Evolutionary conservation across 2,113 vertebrate genomes (phyloP).

Genomic region (Casuarius casuarius): DNA sequence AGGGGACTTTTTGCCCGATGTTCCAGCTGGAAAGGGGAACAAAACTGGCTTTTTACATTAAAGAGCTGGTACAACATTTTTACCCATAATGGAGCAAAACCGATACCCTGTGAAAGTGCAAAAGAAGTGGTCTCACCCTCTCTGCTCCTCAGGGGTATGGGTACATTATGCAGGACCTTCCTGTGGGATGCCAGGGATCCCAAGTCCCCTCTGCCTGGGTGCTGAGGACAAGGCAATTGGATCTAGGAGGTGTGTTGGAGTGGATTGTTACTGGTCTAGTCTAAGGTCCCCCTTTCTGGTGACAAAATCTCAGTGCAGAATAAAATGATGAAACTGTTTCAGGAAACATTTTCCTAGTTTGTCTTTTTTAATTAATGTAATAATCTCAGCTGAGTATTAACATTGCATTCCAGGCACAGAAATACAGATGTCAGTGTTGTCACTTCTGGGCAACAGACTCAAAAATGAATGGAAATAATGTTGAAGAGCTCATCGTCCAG

Average conservation of each 20-base stretch:
- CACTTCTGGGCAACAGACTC: not conserved
- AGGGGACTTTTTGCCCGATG: conserved; percentile 76
- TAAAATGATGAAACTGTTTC: not conserved
- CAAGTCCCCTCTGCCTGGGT: not conserved
- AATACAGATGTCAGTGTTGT: not conserved
- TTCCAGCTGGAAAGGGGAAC: conserved; percentile 61
- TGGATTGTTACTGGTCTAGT: not conserved
- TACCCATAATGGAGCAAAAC: not conserved
- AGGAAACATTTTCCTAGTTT: not conserved
- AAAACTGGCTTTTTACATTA: not conserved
- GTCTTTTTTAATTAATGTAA: not conserved
- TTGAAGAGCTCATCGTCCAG: not conserved
- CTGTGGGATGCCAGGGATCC: not conserved
- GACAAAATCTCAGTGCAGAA: not conserved
- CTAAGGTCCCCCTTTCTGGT: not conserved
- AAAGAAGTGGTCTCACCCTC: not conserved
- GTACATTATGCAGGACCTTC: not conserved
- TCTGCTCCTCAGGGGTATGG: not conserved
- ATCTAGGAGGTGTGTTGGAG: not conserved
- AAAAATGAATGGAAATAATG: not conserved
- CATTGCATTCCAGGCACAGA: not conserved
- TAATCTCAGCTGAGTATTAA: not conserved
- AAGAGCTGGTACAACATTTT: not conserved
- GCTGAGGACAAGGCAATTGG: not conserved
- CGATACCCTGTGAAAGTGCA: not conserved